A percentile compares a stretch with the other conserved stretches of the same genome.
These are phyloP conservation scores for Lithosia quadra DNA, from an alignment of 2,888 invertebrate genomes.

Conservation along the genomic window DNA sequence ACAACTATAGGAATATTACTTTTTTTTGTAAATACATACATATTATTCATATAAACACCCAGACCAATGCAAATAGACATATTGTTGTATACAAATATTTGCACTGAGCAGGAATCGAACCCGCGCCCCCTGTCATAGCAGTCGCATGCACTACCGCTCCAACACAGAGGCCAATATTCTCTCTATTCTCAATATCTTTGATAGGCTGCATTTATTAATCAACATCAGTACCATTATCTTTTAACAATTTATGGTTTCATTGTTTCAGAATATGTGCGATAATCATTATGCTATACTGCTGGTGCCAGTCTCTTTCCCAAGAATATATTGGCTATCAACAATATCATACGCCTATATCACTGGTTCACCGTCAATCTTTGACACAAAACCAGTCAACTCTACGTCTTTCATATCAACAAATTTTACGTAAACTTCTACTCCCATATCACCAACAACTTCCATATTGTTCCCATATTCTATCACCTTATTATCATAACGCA, in stretches of 20 bases:
- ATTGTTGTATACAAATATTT: too few species aligned
- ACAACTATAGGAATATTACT: too few species aligned
- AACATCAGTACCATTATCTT: too few species aligned
- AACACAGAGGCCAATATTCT: too few species aligned
- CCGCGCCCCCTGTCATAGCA: too few species aligned
- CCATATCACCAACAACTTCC: constrained; percentile 11
- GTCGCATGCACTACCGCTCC: too few species aligned
- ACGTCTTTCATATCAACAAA: constrained; percentile 11
- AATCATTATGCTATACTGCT: constrained; percentile 7
- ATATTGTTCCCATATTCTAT: constrained; percentile 1
- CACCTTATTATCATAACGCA: background rate
- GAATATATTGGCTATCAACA: background rate
- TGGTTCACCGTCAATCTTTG: background rate
- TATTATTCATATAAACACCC: too few species aligned
- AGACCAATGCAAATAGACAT: too few species aligned
- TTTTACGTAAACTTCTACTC: constrained; percentile 3
- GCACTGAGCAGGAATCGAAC: too few species aligned
- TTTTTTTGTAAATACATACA: too few species aligned
- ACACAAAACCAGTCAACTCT: background rate
- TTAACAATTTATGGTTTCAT: background rate
- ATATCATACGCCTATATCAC: background rate
- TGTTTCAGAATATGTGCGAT: constrained; percentile 13
- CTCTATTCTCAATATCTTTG: too few species aligned
- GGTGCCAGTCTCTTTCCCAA: background rate
- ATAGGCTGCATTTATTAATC: too few species aligned